Base-by-base conservation (phyloP, 2,888 invertebrate species). In the Aporophyla lueneburgensis region DNA sequence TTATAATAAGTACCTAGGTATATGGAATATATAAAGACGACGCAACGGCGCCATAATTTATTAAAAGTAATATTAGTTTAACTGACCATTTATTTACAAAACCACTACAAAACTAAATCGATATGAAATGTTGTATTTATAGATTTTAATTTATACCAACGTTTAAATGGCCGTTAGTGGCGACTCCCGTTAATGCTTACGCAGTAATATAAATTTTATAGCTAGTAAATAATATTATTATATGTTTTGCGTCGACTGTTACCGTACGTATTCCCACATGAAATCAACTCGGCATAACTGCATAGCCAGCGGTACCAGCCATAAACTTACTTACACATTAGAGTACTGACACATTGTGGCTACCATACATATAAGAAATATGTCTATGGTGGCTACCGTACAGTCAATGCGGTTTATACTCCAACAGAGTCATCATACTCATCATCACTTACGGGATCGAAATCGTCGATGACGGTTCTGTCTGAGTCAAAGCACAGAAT, bases 231-330 rank as follows among this genome's bases (percentile, higher is more conserved):
- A 65, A 63, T 70, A 79, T 70, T 73, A 56, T 56, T 74, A n/a
- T 56, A 66, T 27, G 21, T 63, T 62, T 73, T 73, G 73, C 53
- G 40, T 65, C 16, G 27, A 49, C 67, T 54, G 65, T 78, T 78
- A 83, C 74, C 71, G 69, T 81, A 66, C 49, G 51, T 71, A 78
- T 85, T 81, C 82, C 78, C 83, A 83, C 74, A 71, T 78, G 73
- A 69, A 71, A 81, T 74, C 71, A 62, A 68, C 68, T 85, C 6
- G 19, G 16, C 58, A 71, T 85, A 83, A 83, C 83, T 82, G 86
- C 86, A 81, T 76, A 66, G 61, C 69, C 86, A 85, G 82, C 83
- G 83, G 85, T 82, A 85, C 83, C 54, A 53, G 62, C 58, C 46
- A 74, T 78, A 83, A 81, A 74, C 73, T 65, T 51, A 71, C 62